A percentile compares a stretch with the other conserved stretches of the same genome.
Conservation (phyloP, 1,140 invertebrate genomes). For the Heliconius himera region DNA sequence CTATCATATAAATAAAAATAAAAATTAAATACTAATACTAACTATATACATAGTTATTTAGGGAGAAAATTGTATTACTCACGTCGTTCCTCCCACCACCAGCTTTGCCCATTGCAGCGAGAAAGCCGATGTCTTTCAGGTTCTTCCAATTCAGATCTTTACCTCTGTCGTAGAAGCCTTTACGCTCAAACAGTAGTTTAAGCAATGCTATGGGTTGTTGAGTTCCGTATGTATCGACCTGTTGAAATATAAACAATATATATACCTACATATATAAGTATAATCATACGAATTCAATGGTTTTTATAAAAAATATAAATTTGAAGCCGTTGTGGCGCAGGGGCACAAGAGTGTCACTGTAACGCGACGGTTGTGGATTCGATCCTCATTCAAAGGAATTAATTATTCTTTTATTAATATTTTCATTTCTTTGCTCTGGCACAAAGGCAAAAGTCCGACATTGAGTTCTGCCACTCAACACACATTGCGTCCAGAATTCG, state of each 20-base stretch:
- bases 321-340: too few relatives aligned
- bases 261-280: slow-evolving; percentile 15
- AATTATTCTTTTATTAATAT: too few relatives aligned
- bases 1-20: too few relatives aligned
- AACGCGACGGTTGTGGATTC: too few relatives aligned
- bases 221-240: slow-evolving; percentile 91
- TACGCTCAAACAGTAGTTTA: slow-evolving; percentile 92
- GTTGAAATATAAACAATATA: slow-evolving; percentile 41
- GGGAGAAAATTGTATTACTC: slow-evolving; percentile 21
- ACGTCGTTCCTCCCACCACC: slow-evolving; percentile 92
- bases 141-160: slow-evolving; percentile 95
- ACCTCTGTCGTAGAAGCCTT: slow-evolving; percentile 93
- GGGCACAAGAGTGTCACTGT: too few relatives aligned
- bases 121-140: slow-evolving; percentile 91
- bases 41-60: too few relatives aligned
- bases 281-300: background rate
- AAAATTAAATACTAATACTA: too few relatives aligned
- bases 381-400: too few relatives aligned
- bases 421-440: too few relatives aligned
- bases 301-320: background rate
- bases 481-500: too few relatives aligned
- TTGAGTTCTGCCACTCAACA: too few relatives aligned
- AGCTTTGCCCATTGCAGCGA: slow-evolving; percentile 91
- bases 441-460: too few relatives aligned
- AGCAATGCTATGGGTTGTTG: slow-evolving; percentile 95